phyloP scores from a whole-genome alignment of 2,113 vertebrate genomes.

The Poicephalus gulielmi region DNA sequence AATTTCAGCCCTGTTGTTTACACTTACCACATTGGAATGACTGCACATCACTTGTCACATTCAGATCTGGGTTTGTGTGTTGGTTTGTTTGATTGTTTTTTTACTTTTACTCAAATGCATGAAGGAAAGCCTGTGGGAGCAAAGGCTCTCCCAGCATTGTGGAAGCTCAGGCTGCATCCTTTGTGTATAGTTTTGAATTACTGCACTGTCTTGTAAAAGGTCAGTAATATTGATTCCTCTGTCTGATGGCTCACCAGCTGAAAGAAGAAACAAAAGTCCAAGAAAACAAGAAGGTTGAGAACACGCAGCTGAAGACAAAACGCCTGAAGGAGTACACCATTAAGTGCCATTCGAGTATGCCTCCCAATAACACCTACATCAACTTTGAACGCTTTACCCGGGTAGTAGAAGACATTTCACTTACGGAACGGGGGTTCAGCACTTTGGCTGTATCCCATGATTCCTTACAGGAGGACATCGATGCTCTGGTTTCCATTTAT shows the following conservation, averaged over 20 bases:
- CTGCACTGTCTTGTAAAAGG: neutral
- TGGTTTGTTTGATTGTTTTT: neutral
- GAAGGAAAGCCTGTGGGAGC: constrained; percentile 35
- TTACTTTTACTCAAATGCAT: constrained; percentile 29
- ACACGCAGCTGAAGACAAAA: constrained; percentile 83
- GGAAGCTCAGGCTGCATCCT: constrained; percentile 26
- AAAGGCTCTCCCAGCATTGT: constrained; percentile 17
- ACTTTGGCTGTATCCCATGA: constrained; percentile 67
- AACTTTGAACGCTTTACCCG: constrained; percentile 86
- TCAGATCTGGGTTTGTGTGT: neutral
- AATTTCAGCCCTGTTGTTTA: neutral
- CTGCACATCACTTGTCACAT: neutral
- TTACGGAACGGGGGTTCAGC: constrained; percentile 65
- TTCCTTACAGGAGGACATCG: constrained; percentile 83
- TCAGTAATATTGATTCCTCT: constrained; percentile 80
- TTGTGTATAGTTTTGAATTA: neutral
- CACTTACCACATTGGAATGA: neutral
- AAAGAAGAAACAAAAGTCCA: constrained; percentile 70
- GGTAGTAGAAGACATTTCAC: constrained; percentile 79
- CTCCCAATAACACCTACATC: constrained; percentile 87
- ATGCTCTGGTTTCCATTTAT: constrained; percentile 85
- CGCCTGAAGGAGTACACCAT: constrained; percentile 88
- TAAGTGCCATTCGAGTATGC: constrained; percentile 86
- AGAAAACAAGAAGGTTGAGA: constrained; percentile 71
- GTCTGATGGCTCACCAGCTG: constrained; percentile 77